Percentiles rank a stretch among this genome's conserved stretches.
Conservation (phyloP, 37 sponge, comb jelly and placozoan genomes). For the Bolinopsis microptera region DNA sequence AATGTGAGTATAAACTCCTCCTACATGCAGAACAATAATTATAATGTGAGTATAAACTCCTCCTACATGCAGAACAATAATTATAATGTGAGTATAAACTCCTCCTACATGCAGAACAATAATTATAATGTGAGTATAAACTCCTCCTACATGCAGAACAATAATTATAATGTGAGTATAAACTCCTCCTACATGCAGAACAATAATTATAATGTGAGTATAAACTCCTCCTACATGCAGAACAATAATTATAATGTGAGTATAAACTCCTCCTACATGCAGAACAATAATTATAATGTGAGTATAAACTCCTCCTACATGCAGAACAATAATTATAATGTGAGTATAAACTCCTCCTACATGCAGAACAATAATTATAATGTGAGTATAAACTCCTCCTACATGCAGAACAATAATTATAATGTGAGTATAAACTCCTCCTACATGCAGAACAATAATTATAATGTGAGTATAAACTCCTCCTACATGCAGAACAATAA, state of each 20-base stretch:
- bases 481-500: too few relatives aligned
- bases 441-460: too few relatives aligned
- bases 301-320: too few relatives aligned
- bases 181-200: background rate
- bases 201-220: background rate
- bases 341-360: too few relatives aligned
- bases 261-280: background rate
- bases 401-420: too few relatives aligned
- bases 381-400: too few relatives aligned
- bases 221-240: background rate
- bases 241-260: background rate
- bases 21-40: background rate
- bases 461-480: too few relatives aligned
- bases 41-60: background rate
- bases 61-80: background rate
- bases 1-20: background rate
- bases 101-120: background rate
- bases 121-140: background rate
- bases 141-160: background rate
- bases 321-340: too few relatives aligned
- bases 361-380: too few relatives aligned
- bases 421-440: too few relatives aligned
- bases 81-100: background rate
- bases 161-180: background rate
- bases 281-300: background rate